phyloP scores from a whole-genome alignment of 2,888 invertebrate species.

The Brachypterus glaber region DNA sequence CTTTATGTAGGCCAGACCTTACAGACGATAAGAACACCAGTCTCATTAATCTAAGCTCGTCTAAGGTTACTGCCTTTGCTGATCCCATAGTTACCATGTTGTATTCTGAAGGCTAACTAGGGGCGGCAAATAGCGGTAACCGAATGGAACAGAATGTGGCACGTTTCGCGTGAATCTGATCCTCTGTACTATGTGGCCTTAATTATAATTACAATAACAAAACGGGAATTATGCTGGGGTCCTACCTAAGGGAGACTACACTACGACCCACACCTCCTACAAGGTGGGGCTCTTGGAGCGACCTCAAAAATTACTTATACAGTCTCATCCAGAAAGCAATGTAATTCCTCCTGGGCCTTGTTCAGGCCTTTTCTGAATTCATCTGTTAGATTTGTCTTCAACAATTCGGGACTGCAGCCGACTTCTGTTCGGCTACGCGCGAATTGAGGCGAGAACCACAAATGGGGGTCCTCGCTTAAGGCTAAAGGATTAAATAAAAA shows the following conservation, averaged over 20 bases:
- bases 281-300: constrained; percentile 34
- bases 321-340: constrained; percentile 44
- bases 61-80: no score
- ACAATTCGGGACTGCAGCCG: constrained; percentile 35
- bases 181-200: constrained; percentile 10
- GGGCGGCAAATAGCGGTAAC: no score
- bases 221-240: constrained; percentile 34
- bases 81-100: no score
- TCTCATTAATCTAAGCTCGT: no score
- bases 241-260: constrained; percentile 40
- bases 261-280: constrained; percentile 30
- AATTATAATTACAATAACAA: constrained; percentile 17
- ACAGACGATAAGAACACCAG: constrained; percentile 19
- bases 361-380: constrained; percentile 41
- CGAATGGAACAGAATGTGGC: no score
- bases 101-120: no score
- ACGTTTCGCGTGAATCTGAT: no score
- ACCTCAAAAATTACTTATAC: constrained; percentile 45
- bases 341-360: constrained; percentile 39
- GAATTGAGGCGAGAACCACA: constrained; percentile 28
- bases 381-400: constrained; percentile 41
- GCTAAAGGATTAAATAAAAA: no score
- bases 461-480: constrained; percentile 1
- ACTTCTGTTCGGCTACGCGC: constrained; percentile 26
- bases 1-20: constrained; percentile 12